Base-by-base conservation (phyloP, 2,797 vertebrate genomes). In the Agapornis canus region DNA sequence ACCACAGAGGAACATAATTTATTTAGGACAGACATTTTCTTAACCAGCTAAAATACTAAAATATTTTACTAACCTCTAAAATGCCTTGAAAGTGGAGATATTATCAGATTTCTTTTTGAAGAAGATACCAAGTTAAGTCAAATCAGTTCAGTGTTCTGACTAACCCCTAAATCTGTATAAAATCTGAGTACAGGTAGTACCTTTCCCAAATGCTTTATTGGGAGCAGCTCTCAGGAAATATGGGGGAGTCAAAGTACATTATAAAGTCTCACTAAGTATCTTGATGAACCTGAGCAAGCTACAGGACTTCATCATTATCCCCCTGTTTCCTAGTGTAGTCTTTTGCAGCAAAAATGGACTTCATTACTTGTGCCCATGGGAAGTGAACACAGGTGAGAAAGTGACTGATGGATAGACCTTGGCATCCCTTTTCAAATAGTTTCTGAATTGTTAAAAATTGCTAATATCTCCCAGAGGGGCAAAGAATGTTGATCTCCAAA, bases 121-220 rank as follows among this genome's bases (percentile, higher is more conserved):
- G 43, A 29, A 64, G 37, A 45, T 70, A 71, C 14, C 13, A 66
- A 57, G 64, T 87, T 90, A 85, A 89, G 10, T 79, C 42, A 37
- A 70, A 88, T 88, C 88, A 94, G 56, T 65, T 93, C 43, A 23
- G 47, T 20, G 51, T 63, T 78, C 16, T 85, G 69, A 89, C 71
- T 60, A 92, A 91, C 60, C 71, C 69, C 76, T 89, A 86, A 69
- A 72, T 92, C 60, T 77, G 42, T 69, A 25, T 51, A 90, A 93
- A 88, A 72, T 39, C 68, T 25, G 69, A 63, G n/a, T 48, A n/a
- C 71, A 71, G 61, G 25, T 7, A 40, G 29, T 60, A 56, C 51
- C 48, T 47, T 22, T 79, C 80, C 48, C 69, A 91, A 49, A 40
- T 59, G 61, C 49, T 72, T 86, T 49, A 26, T 63, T 80, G 66